A percentile compares a stretch with the other conserved stretches of the same genome.
Evolutionary conservation across 2,113 vertebrate genomes (phyloP).

Genomic region (Toxotes chatareus): DNA sequence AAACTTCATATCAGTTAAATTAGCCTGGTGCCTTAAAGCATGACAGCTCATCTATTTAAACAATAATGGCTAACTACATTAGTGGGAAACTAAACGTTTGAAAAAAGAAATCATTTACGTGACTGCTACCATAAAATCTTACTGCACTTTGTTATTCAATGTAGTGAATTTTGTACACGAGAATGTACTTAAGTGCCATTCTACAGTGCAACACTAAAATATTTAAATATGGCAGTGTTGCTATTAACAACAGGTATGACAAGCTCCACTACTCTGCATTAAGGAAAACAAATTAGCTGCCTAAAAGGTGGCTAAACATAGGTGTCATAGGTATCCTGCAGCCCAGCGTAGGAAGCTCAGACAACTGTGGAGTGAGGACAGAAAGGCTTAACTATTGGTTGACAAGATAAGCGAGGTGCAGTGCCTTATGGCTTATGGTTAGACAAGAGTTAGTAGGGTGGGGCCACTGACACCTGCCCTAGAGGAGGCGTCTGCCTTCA

Average conservation of each 20-base stretch:
- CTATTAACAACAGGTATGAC: neutral
- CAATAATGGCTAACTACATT: neutral
- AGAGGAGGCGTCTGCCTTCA: neutral
- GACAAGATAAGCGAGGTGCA: conserved; percentile 62
- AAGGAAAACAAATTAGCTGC: neutral
- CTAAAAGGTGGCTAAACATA: neutral
- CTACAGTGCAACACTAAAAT: neutral
- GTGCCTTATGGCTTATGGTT: conserved; percentile 46
- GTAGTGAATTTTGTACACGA: too few relatives aligned
- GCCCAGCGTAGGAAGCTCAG: neutral
- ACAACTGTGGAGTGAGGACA: conserved; percentile 13
- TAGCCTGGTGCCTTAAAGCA: neutral
- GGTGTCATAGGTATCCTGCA: neutral
- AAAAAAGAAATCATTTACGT: neutral
- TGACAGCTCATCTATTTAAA: too few relatives aligned
- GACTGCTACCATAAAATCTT: neutral
- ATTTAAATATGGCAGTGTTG: neutral
- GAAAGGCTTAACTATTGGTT: conserved; percentile 63
- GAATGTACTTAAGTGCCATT: neutral
- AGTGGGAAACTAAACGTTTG: neutral
- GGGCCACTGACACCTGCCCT: conserved; percentile 4
- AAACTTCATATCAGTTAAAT: neutral
- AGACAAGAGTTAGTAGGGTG: conserved; percentile 21
- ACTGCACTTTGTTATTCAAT: neutral
- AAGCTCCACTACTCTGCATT: neutral